phyloP scores from a whole-genome alignment of 2,797 vertebrate species.

The Sebastes umbrosus region DNA sequence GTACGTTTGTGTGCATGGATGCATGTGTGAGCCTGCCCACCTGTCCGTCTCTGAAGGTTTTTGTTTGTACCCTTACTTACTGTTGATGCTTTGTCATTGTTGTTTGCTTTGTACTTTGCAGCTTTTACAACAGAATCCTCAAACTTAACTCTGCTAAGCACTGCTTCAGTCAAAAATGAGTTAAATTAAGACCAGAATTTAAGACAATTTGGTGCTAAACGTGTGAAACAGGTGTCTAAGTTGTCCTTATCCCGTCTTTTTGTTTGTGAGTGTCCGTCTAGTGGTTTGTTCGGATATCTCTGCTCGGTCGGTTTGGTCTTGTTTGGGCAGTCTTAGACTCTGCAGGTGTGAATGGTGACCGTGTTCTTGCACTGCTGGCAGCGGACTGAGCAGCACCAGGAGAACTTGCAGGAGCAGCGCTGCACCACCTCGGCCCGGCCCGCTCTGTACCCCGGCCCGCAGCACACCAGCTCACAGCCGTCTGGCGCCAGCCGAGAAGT shows the following conservation, averaged over 20 bases:
- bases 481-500: conserved; percentile 79
- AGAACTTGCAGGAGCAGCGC: conserved; percentile 84
- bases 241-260: neutral
- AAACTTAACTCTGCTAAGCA: neutral
- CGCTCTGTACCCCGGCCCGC: conserved; percentile 78
- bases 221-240: neutral
- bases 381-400: conserved; percentile 85
- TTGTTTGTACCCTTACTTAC: neutral
- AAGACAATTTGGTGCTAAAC: conserved; percentile 4
- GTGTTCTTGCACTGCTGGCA: conserved; percentile 84
- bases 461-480: conserved; percentile 84
- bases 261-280: conserved; percentile 32
- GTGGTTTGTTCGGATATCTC: conserved; percentile 13
- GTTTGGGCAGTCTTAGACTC: conserved; percentile 62
- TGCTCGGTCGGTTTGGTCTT: conserved; percentile 4
- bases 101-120: conserved; percentile 19
- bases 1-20: neutral
- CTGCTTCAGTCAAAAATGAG: neutral
- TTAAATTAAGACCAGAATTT: neutral
- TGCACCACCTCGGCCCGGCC: conserved; percentile 81
- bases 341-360: conserved; percentile 82
- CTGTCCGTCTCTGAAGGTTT: neutral
- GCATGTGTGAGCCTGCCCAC: conserved; percentile 8
- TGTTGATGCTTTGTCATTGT: conserved; percentile 1
- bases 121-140: conserved; percentile 24